These are phyloP conservation scores for Anolis apletophallus DNA, from an alignment of 2,797 vertebrate species.

Conservation along the genomic window DNA sequence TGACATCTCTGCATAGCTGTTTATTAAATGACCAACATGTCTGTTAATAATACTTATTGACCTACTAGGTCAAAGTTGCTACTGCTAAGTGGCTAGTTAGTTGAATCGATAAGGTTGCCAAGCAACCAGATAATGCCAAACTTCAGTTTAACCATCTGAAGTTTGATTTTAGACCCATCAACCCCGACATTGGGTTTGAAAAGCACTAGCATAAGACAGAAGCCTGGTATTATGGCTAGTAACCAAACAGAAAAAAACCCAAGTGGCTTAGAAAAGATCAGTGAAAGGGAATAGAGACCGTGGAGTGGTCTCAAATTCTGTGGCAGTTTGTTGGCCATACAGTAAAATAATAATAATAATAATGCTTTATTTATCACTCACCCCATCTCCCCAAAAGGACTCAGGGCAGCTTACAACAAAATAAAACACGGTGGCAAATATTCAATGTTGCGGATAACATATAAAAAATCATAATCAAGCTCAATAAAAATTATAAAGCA, in stretches of 20 bases:
- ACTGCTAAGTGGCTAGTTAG: background rate
- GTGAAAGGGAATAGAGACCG: background rate
- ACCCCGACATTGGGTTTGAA: background rate
- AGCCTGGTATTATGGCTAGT: background rate
- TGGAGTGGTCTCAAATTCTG: too few relatives aligned
- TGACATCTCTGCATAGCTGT: slow-evolving; percentile 12
- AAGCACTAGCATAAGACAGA: background rate
- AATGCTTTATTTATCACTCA: too few relatives aligned
- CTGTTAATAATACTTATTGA: background rate
- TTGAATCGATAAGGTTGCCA: background rate
- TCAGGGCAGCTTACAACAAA: too few relatives aligned
- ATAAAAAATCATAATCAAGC: too few relatives aligned
- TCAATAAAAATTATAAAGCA: too few relatives aligned
- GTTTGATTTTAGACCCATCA: background rate
- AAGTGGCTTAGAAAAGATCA: background rate
- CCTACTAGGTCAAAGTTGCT: background rate
- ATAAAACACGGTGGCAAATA: too few relatives aligned
- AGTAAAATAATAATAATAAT: too few relatives aligned
- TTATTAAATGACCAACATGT: background rate
- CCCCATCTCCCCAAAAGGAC: too few relatives aligned
- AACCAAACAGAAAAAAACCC: background rate
- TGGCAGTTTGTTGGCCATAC: too few relatives aligned
- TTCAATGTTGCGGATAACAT: too few relatives aligned
- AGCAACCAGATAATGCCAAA: background rate
- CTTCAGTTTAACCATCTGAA: background rate